Conservation (phyloP, 2,797 vertebrate species). For the Chelon auratus region DNA sequence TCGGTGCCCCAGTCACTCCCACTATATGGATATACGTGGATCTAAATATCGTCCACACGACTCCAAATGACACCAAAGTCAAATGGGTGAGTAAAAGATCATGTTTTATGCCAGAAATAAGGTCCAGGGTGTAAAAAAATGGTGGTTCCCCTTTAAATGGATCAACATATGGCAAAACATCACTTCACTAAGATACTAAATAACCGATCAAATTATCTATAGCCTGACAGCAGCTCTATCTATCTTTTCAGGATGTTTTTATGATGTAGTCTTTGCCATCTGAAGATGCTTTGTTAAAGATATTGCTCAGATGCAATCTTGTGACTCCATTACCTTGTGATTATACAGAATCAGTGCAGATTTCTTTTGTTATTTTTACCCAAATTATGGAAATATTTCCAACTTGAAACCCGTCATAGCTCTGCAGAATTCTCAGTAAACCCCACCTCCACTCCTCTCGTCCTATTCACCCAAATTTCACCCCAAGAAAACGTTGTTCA, state of each 20-base stretch:
- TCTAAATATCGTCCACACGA: too few species aligned
- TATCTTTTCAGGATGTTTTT: not conserved
- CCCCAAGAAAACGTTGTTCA: constrained; percentile 20
- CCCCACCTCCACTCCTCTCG: not conserved
- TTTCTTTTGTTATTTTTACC: not conserved
- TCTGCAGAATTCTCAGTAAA: not conserved
- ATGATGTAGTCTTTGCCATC: too few species aligned
- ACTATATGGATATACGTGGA: too few species aligned
- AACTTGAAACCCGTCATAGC: constrained; percentile 9
- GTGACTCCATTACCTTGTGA: not conserved
- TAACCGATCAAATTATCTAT: not conserved
- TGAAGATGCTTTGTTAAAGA: too few species aligned
- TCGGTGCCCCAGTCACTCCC: too few species aligned
- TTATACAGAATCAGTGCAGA: constrained; percentile 2
- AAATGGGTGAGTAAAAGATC: too few species aligned
- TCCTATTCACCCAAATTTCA: constrained; percentile 39
- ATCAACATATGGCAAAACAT: too few species aligned
- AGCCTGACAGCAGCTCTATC: not conserved
- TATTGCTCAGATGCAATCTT: not conserved
- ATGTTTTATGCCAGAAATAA: too few species aligned
- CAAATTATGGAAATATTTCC: not conserved
- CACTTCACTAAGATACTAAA: too few species aligned
- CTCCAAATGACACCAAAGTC: too few species aligned
- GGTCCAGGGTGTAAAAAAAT: too few species aligned
- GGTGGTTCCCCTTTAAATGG: too few species aligned